Base-by-base conservation (phyloP, 2,113 vertebrate genomes). In the Spermophilus dauricus region DNA sequence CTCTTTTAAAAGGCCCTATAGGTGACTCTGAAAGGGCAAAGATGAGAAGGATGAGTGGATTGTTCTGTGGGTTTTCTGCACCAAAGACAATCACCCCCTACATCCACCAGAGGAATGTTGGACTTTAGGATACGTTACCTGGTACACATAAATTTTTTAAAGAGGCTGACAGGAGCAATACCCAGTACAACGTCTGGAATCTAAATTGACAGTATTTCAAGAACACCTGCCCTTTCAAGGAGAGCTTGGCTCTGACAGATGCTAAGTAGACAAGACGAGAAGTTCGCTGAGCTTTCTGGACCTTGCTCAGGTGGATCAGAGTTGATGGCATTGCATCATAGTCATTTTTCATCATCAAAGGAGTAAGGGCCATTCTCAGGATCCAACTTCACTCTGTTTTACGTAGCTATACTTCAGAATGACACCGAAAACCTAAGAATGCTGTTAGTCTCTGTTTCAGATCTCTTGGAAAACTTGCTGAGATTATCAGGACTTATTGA, bases 231-330 rank as follows among this genome's bases (percentile, higher is more conserved):
- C 77, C 12, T 95, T 95, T n/a, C 48, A 67, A 77, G 65, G 26
- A 96, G 94, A 88, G 51, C 18, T 91, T 78, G 76, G 42, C 45
- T 95, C 39, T 86, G 92, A 95, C 81, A 90, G 86, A 97, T 76
- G 67, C 61, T 90, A 92, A 94, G 89, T 75, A 84, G 51, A 73
- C 86, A 89, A 45, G 48, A 51, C 12, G 89, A 81, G 84, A 94
- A 95, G 96, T 89, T 94, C 10, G 28, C 69, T 90, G 81, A 85
- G 48, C 26, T 91, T 90, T n/a, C 14, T 92, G 84, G 89, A 90
- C 77, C 92, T 95, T n/a, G 80, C 70, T 95, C 75, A 97, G 88
- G 95, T 93, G 65, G 91, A 86, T 96, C 95, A 98, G 75, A 91
- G 93, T 88, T 77, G 81, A 92, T 90, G 87, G 42, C 82, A 77